Percentiles rank a stretch among this genome's conserved stretches.
phyloP scores from a whole-genome alignment of 2,113 vertebrate species.

The Oncorhynchus keta region DNA sequence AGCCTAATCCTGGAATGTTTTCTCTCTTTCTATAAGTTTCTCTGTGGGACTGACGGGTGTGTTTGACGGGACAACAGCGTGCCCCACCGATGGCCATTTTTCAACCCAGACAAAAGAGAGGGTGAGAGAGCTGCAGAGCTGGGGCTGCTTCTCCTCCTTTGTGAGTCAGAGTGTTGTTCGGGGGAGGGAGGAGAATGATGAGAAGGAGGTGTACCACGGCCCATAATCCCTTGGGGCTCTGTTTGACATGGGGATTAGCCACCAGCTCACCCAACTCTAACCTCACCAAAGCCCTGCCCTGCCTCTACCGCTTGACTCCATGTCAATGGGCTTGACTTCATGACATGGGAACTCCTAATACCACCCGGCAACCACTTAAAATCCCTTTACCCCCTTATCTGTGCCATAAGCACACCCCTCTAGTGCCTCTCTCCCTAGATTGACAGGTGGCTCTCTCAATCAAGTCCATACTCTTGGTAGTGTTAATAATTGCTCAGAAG shows the following conservation, averaged over 20 bases:
- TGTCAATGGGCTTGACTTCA: background rate
- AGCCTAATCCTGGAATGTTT: background rate
- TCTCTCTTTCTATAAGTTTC: background rate
- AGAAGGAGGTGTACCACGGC: background rate
- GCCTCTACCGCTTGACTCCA: background rate
- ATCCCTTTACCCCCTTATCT: constrained; percentile 28
- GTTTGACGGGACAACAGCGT: background rate
- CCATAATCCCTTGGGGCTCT: background rate
- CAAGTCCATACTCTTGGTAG: constrained; percentile 60
- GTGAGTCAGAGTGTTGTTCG: background rate
- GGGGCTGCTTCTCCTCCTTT: background rate
- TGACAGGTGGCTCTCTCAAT: constrained; percentile 47
- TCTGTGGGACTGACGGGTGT: background rate
- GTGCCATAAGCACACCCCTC: background rate
- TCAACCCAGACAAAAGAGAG: background rate
- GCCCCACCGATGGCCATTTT: background rate
- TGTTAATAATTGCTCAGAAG: too few species aligned
- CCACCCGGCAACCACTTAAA: constrained; percentile 2
- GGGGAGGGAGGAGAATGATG: too few species aligned
- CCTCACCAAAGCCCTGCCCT: background rate
- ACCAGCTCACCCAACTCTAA: background rate
- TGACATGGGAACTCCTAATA: background rate
- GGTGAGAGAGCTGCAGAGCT: background rate
- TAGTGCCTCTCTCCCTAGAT: background rate
- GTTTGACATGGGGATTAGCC: constrained; percentile 10